phyloP scores from a whole-genome alignment of 2,113 vertebrate genomes.

The Pluvialis apricaria region DNA sequence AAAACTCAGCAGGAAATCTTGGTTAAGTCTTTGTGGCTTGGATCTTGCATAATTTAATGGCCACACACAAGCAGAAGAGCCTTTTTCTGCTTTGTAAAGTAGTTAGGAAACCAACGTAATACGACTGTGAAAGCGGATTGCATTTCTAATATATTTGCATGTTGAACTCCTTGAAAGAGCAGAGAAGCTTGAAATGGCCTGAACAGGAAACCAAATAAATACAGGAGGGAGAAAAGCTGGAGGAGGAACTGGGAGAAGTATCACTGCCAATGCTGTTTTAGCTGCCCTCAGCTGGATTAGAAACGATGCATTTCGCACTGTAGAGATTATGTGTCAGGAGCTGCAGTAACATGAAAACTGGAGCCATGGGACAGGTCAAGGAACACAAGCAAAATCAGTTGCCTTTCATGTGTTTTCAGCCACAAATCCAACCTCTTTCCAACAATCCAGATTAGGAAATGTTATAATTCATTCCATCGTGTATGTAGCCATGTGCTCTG shows the following conservation, averaged over 20 bases:
- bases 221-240: background rate
- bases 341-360: background rate
- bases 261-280: background rate
- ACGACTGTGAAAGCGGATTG: background rate
- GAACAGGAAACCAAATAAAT: background rate
- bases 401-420: background rate
- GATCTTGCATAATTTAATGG: background rate
- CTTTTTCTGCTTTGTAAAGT: background rate
- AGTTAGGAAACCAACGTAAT: background rate
- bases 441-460: background rate
- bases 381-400: background rate
- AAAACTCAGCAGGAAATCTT: background rate
- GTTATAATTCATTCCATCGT: background rate
- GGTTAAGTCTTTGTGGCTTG: background rate
- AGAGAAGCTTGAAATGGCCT: background rate
- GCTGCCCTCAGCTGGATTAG: background rate
- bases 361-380: background rate
- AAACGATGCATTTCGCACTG: background rate
- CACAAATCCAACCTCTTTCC: background rate
- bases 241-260: background rate
- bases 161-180: background rate
- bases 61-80: background rate
- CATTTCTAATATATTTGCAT: background rate
- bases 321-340: background rate
- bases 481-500: accelerated